A percentile compares a stretch with the other conserved stretches of the same genome.
phyloP scores from a whole-genome alignment of 2,888 invertebrate species.

The Liopterus haemorrhoidalis region DNA sequence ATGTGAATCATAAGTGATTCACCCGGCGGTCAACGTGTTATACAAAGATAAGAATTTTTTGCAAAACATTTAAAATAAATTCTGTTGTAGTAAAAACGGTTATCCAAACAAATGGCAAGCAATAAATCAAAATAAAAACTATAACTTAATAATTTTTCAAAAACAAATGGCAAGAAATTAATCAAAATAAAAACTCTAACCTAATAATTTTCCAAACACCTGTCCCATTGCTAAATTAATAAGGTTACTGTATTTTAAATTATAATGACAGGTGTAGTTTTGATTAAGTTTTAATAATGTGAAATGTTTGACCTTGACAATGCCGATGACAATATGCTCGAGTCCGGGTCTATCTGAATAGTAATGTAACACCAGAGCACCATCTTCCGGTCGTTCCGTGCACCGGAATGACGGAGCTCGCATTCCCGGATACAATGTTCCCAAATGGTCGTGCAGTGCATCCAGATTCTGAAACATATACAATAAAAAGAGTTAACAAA shows the following conservation, averaged over 20 bases:
- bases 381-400: conserved; percentile 83
- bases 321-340: conserved; percentile 94
- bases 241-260: neutral
- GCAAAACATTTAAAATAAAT: no score
- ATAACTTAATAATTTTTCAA: no score
- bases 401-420: conserved; percentile 93
- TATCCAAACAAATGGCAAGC: no score
- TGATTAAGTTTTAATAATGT: neutral
- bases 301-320: conserved; percentile 70
- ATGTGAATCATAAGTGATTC: no score
- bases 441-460: conserved; percentile 90
- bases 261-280: neutral
- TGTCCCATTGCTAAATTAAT: no score
- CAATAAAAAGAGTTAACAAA: neutral
- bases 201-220: no score
- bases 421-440: conserved; percentile 92
- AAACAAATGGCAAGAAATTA: no score
- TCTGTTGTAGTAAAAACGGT: no score
- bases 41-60: no score
- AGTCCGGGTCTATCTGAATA: conserved; percentile 91
- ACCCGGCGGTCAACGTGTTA: no score
- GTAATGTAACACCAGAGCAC: conserved; percentile 86
- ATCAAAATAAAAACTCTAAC: no score
- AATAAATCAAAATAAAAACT: no score
- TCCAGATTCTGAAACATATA: conserved; percentile 73